Percentiles rank a stretch among this genome's conserved stretches.
Conservation (phyloP, 2,113 vertebrate species). For the Platanista minor region DNA sequence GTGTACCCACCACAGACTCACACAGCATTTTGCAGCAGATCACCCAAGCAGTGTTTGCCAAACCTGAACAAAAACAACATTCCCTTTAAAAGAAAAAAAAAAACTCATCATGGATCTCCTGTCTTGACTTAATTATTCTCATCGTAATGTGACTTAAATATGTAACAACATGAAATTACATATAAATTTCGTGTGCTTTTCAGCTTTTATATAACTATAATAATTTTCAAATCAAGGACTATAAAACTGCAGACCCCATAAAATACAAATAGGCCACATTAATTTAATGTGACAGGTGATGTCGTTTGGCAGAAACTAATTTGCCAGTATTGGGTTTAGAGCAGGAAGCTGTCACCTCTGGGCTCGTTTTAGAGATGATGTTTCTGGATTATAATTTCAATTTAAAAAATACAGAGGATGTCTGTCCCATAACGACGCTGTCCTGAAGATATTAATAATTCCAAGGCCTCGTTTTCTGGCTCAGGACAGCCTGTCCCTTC, state of each 20-base stretch:
- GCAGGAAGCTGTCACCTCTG: background rate
- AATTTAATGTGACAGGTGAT: background rate
- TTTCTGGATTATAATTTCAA: slow-evolving; percentile 42
- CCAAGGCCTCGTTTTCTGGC: background rate
- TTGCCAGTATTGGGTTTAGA: background rate
- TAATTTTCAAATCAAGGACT: background rate
- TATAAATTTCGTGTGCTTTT: background rate
- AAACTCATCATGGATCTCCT: background rate
- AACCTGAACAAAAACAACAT: background rate
- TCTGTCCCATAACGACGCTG: background rate
- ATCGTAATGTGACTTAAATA: background rate
- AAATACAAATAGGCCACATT: background rate
- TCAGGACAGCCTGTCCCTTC: background rate
- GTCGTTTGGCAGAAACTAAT: background rate
- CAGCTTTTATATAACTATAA: background rate
- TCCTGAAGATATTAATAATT: background rate
- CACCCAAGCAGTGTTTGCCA: background rate
- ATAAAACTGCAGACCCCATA: background rate
- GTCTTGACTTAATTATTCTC: background rate
- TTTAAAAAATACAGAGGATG: background rate
- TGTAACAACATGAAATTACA: background rate
- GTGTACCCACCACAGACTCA: background rate
- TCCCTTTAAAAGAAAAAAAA: background rate
- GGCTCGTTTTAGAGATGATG: background rate
- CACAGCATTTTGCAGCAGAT: background rate